Evolutionary conservation across 1,140 invertebrate genomes (phyloP).

Genomic region (Ceratosolen solmsi): DNA sequence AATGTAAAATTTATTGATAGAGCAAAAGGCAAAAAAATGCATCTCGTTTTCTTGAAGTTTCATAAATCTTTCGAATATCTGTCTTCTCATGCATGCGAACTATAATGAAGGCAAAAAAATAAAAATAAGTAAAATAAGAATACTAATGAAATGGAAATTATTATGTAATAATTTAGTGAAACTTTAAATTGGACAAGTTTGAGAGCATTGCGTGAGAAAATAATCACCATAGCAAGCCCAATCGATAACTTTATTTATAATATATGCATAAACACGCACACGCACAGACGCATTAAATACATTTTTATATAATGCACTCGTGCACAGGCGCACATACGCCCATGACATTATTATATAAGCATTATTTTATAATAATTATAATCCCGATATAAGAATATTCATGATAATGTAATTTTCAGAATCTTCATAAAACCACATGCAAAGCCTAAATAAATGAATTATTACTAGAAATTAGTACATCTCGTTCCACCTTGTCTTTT

Average conservation of each 20-base stretch:
- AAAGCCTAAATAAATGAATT: too few relatives aligned
- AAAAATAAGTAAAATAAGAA: too few relatives aligned
- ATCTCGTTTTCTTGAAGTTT: background rate
- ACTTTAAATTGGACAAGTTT: conserved; percentile 47
- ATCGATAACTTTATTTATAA: background rate
- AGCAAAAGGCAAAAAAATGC: background rate
- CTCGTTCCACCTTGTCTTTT: too few relatives aligned
- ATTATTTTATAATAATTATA: too few relatives aligned
- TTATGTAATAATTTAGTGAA: conserved; percentile 37
- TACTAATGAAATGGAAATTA: too few relatives aligned
- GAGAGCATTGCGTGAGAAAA: background rate
- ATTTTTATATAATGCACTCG: background rate
- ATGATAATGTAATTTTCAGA: too few relatives aligned
- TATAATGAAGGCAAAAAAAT: background rate
- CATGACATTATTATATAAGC: background rate
- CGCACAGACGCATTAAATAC: background rate
- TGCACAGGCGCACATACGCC: background rate
- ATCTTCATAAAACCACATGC: too few relatives aligned
- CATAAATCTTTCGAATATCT: background rate
- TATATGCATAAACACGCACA: too few relatives aligned
- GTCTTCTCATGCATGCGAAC: background rate
- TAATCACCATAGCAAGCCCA: background rate
- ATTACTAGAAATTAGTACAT: too few relatives aligned
- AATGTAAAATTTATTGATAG: background rate
- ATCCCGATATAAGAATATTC: too few relatives aligned